Percentiles rank a stretch among this genome's conserved stretches.
phyloP scores from a whole-genome alignment of 2,113 vertebrate genomes.

The Hippocampus abdominalis region DNA sequence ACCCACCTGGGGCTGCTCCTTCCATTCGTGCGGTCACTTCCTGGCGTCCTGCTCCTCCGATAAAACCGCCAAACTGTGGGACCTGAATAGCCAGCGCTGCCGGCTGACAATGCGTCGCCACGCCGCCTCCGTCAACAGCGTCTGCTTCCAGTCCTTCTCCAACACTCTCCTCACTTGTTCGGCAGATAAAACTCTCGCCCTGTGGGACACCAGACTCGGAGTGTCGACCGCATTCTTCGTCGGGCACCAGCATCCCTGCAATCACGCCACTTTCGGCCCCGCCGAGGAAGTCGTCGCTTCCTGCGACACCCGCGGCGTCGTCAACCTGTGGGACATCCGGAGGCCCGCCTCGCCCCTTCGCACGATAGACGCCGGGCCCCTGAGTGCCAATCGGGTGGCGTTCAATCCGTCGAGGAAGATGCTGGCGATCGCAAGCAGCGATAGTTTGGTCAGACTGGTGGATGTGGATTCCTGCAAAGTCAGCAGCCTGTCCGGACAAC shows the following conservation, averaged over 20 bases:
- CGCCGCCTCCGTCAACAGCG: slow-evolving; percentile 41
- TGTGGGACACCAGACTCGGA: slow-evolving; percentile 66
- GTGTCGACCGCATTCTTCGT: slow-evolving; percentile 69
- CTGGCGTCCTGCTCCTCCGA: slow-evolving; percentile 83
- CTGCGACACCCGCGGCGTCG: slow-evolving; percentile 71
- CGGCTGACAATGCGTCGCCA: slow-evolving; percentile 36
- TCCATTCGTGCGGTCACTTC: slow-evolving; percentile 76
- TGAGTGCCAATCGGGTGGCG: slow-evolving; percentile 74
- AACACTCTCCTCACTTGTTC: slow-evolving; percentile 69
- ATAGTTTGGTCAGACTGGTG: slow-evolving; percentile 71
- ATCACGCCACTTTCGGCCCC: slow-evolving; percentile 70
- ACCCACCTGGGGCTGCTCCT: slow-evolving; percentile 73
- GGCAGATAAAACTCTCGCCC: slow-evolving; percentile 51
- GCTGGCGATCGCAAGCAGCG: slow-evolving; percentile 74
- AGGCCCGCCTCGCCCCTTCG: slow-evolving; percentile 44
- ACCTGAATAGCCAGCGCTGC: slow-evolving; percentile 35
- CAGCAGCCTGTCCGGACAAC: slow-evolving; percentile 21
- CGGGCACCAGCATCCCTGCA: slow-evolving; percentile 78
- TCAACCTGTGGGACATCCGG: slow-evolving; percentile 80
- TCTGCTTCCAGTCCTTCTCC: slow-evolving; percentile 40
- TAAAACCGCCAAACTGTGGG: slow-evolving; percentile 58
- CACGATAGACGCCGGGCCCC: slow-evolving; percentile 71
- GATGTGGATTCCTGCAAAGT: slow-evolving; percentile 36
- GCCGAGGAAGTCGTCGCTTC: slow-evolving; percentile 74
- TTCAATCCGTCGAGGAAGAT: slow-evolving; percentile 73